phyloP scores from a whole-genome alignment of 2,113 vertebrate genomes.

The Malurus alboscapulatus region DNA sequence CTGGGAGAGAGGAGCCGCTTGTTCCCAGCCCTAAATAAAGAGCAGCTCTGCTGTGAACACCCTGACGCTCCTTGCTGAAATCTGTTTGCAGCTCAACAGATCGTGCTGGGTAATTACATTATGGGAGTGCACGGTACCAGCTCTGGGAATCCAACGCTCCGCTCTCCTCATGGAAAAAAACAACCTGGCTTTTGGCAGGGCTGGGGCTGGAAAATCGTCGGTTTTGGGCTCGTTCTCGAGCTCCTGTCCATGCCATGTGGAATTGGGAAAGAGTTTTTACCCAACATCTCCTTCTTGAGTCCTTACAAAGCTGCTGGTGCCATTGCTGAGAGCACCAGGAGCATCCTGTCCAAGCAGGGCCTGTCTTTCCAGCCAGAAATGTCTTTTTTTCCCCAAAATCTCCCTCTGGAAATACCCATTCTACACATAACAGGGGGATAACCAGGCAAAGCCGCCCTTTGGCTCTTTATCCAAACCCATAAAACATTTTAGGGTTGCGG shows the following conservation, averaged over 20 bases:
- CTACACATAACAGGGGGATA: rapidly evolving
- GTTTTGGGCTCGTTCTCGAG: rapidly evolving
- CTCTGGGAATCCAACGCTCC: not conserved
- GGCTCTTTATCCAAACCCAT: not conserved
- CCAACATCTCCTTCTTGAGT: not conserved
- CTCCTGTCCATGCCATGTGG: not conserved
- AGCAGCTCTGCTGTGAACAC: not conserved
- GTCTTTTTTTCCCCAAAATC: rapidly evolving
- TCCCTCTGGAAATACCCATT: not conserved
- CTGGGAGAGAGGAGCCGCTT: not conserved
- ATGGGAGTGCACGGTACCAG: not conserved
- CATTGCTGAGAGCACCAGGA: rapidly evolving
- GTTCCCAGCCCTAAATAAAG: conserved; percentile 48
- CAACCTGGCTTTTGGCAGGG: not conserved
- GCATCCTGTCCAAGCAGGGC: not conserved
- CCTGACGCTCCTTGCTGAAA: not conserved
- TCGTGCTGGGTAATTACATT: conserved; percentile 27
- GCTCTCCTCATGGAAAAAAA: not conserved
- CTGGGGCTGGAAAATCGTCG: not conserved
- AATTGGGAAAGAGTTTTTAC: not conserved
- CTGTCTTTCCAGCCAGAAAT: not conserved
- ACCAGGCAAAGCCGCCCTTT: not conserved
- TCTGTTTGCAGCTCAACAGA: conserved; percentile 6
- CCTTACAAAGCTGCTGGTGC: rapidly evolving
- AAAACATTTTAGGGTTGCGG: not conserved